A percentile compares a stretch with the other conserved stretches of the same genome.
phyloP scores from a whole-genome alignment of 2,888 invertebrate species.

The Toxonevra muliebris region DNA sequence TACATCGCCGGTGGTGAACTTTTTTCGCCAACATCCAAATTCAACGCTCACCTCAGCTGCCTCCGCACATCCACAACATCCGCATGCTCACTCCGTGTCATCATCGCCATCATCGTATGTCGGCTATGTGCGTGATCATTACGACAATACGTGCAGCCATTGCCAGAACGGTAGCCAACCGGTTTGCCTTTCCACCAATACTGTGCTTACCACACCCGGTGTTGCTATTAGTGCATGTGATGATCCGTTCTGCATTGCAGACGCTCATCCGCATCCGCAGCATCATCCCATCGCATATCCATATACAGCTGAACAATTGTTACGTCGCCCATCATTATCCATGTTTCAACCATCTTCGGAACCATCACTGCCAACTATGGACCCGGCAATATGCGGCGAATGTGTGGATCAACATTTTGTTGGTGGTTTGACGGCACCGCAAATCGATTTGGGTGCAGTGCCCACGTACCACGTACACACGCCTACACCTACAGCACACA shows the following conservation, averaged over 20 bases:
- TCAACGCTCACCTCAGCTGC: slow-evolving; percentile 31
- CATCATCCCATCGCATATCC: slow-evolving; percentile 58
- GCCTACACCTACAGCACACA: slow-evolving; percentile 60
- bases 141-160: slow-evolving; percentile 60
- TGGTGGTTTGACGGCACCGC: slow-evolving; percentile 55
- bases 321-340: slow-evolving; percentile 57
- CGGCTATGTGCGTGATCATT: slow-evolving; percentile 59
- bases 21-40: slow-evolving; percentile 55
- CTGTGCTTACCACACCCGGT: slow-evolving; percentile 53
- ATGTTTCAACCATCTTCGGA: slow-evolving; percentile 61
- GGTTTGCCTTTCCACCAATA: slow-evolving; percentile 57
- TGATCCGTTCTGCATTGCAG: slow-evolving; percentile 57
- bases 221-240: slow-evolving; percentile 55
- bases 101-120: slow-evolving; percentile 61
- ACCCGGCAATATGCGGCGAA: slow-evolving; percentile 61
- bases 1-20: slow-evolving; percentile 61
- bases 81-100: slow-evolving; percentile 54
- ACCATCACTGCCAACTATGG: slow-evolving; percentile 61
- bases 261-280: slow-evolving; percentile 60
- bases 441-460: slow-evolving; percentile 55
- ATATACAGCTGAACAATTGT: slow-evolving; percentile 51
- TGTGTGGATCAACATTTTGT: slow-evolving; percentile 63
- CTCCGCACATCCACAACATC: slow-evolving; percentile 42
- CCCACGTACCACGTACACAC: slow-evolving; percentile 62
- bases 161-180: slow-evolving; percentile 61